Conservation (phyloP, 2,888 invertebrate species). For the Phyllotreta striolata region DNA sequence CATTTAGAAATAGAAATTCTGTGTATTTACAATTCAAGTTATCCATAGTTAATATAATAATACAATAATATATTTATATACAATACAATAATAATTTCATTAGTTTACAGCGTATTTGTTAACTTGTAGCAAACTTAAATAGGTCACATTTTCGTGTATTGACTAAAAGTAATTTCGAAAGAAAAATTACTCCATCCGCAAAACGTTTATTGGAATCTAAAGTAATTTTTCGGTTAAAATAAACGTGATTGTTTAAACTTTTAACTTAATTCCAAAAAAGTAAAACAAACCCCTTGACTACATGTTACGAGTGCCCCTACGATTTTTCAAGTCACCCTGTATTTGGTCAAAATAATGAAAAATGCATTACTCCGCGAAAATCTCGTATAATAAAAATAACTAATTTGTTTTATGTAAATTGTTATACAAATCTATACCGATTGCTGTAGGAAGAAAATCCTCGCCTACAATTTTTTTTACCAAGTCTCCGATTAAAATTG, state of each 20-base stretch:
- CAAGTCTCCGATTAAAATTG: constrained; percentile 31
- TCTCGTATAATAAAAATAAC: not conserved
- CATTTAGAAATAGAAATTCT: constrained; percentile 39
- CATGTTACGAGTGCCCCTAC: not conserved
- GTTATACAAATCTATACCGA: constrained; percentile 32
- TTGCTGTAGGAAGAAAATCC: constrained; percentile 29
- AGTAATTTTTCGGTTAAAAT: constrained; percentile 16
- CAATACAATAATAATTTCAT: constrained; percentile 39
- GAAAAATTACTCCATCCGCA: constrained; percentile 22
- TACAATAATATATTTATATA: constrained; percentile 40
- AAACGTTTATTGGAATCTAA: too few relatives aligned
- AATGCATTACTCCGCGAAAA: too few relatives aligned
- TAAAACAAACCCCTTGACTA: constrained; percentile 20
- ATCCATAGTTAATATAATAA: constrained; percentile 43
- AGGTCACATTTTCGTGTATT: constrained; percentile 24
- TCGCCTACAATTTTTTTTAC: constrained; percentile 23
- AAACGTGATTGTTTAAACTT: constrained; percentile 8
- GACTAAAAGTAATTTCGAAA: constrained; percentile 24
- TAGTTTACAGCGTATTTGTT: constrained; percentile 38
- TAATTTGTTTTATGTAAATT: constrained; percentile 21
- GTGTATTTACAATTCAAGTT: constrained; percentile 42
- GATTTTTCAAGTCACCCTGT: too few relatives aligned
- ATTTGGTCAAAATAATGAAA: too few relatives aligned
- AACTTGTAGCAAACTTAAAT: constrained; percentile 34
- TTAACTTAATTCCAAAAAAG: constrained; percentile 15